Percentiles rank a stretch among this genome's conserved stretches.
Evolutionary conservation across 2,888 invertebrate species (phyloP).

Genomic region (Eupithecia dodoneata): DNA sequence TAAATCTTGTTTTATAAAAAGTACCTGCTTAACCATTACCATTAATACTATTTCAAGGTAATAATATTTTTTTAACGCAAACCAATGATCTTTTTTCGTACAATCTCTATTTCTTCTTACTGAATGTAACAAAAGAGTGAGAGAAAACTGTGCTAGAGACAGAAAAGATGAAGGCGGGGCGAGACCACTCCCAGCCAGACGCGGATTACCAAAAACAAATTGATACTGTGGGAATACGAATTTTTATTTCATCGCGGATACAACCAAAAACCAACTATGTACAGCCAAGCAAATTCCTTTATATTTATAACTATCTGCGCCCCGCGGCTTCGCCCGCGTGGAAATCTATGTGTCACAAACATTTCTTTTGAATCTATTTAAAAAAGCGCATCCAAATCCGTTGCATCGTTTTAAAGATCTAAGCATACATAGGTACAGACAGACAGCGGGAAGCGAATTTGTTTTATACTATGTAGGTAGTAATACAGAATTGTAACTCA

Average conservation of each 20-base stretch:
- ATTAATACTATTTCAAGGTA: neutral
- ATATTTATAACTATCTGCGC: neutral
- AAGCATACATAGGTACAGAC: too few relatives aligned
- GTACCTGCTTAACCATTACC: neutral
- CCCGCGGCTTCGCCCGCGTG: too few relatives aligned
- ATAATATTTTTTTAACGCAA: neutral
- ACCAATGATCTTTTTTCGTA: neutral
- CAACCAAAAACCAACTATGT: conserved; percentile 14
- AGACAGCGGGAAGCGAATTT: too few relatives aligned
- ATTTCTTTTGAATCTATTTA: too few relatives aligned
- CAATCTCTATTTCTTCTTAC: conserved; percentile 12
- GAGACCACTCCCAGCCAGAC: conserved; percentile 61
- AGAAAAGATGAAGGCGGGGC: conserved; percentile 54
- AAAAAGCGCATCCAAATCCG: too few relatives aligned
- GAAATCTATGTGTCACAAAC: too few relatives aligned
- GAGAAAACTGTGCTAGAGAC: conserved; percentile 47
- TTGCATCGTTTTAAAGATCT: too few relatives aligned
- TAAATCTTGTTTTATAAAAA: neutral
- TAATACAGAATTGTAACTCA: neutral
- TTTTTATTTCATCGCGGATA: conserved; percentile 47
- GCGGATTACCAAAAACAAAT: conserved; percentile 60
- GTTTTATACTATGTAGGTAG: too few relatives aligned
- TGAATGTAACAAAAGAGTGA: conserved; percentile 46
- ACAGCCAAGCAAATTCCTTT: conserved; percentile 15
- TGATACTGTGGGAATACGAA: conserved; percentile 58